phyloP scores from a whole-genome alignment of 2,888 invertebrate genomes.

The Capitulum mitella region DNA sequence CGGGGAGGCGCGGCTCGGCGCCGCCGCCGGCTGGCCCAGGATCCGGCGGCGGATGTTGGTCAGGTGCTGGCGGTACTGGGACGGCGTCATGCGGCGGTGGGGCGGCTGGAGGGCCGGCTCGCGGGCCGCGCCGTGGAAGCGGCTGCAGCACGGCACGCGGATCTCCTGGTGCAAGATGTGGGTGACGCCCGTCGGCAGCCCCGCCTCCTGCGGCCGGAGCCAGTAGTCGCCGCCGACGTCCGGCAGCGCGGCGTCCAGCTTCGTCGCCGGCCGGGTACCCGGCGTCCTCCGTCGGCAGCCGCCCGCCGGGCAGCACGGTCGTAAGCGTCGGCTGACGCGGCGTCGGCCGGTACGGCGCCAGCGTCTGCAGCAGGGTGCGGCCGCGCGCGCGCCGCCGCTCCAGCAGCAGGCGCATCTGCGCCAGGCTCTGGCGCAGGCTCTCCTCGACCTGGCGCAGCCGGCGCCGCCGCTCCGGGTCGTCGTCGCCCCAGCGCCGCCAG shows the following conservation, averaged over 20 bases:
- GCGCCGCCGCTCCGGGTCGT: background rate
- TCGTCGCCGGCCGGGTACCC: too few species aligned
- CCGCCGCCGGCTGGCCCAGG: background rate
- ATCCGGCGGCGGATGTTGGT: background rate
- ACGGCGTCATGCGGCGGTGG: background rate
- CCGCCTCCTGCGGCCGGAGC: background rate
- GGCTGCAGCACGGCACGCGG: conserved; percentile 8
- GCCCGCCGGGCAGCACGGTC: background rate
- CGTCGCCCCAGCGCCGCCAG: too few species aligned
- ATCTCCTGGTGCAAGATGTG: conserved; percentile 9
- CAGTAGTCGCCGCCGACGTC: background rate
- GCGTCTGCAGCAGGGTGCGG: background rate
- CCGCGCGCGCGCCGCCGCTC: background rate
- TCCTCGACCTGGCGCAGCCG: background rate
- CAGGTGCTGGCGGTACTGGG: conserved; percentile 19
- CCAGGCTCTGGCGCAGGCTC: conserved; percentile 7
- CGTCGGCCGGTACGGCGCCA: background rate
- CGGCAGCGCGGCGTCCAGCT: background rate
- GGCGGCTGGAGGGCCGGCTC: background rate
- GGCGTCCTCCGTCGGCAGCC: background rate
- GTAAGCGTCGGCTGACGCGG: background rate
- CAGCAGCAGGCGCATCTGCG: background rate
- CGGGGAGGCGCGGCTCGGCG: too few species aligned
- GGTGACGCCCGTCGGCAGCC: background rate
- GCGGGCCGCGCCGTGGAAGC: background rate